These are phyloP conservation scores for Cataglyphis rosenhaueri DNA, from an alignment of 2,888 invertebrate species.

Conservation along the genomic window DNA sequence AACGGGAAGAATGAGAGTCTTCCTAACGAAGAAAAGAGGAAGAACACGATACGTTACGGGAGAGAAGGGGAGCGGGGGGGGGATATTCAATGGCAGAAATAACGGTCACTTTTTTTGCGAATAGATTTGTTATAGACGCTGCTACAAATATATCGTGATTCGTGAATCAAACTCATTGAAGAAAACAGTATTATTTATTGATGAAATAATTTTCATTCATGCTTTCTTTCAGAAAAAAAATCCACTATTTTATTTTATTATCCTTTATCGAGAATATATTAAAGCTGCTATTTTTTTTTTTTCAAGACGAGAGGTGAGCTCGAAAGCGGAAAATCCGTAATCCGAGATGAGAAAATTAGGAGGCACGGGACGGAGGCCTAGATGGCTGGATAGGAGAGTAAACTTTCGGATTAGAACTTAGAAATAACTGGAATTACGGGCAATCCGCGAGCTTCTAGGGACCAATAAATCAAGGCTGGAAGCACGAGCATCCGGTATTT, in stretches of 20 bases:
- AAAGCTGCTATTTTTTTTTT: not conserved
- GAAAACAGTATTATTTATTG: not conserved
- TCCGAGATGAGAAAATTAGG: constrained; percentile 41
- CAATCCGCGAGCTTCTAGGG: constrained; percentile 80
- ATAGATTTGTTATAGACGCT: not conserved
- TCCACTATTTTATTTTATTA: not conserved
- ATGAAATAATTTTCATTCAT: not conserved
- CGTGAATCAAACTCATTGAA: not conserved
- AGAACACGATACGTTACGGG: not conserved
- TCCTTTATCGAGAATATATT: not conserved
- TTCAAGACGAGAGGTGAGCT: not conserved
- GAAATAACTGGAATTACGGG: constrained; percentile 79
- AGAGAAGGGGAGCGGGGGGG: no score
- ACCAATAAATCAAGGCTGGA: constrained; percentile 79
- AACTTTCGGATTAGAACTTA: constrained; percentile 73
- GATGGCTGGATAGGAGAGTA: constrained; percentile 67
- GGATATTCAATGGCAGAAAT: not conserved
- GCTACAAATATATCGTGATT: not conserved
- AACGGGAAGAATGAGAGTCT: constrained; percentile 39
- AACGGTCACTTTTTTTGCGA: not conserved
- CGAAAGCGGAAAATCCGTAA: constrained; percentile 1
- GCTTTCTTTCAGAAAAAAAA: not conserved
- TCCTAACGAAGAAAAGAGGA: constrained; percentile 51
- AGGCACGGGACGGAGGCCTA: constrained; percentile 10
- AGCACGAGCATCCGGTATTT: constrained; percentile 78